A percentile compares a stretch with the other conserved stretches of the same genome.
Evolutionary conservation across 2,797 vertebrate genomes (phyloP).

Genomic region (Zalophus californianus): DNA sequence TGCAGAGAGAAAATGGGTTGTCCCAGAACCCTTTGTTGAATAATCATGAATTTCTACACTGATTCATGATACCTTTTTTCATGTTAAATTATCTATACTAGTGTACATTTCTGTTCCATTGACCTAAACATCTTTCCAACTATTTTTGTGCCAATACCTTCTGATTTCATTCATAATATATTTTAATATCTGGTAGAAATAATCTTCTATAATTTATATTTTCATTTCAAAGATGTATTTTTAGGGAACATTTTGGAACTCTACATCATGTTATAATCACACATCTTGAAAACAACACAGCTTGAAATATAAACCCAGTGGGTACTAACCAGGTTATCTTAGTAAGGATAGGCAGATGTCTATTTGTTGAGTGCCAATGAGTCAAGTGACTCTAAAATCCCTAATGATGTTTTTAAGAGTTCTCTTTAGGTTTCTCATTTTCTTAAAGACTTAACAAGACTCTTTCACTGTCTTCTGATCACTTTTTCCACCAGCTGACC

Average conservation of each 20-base stretch:
- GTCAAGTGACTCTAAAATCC: background rate
- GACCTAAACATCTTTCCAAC: conserved; percentile 14
- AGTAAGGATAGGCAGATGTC: background rate
- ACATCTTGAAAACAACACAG: conserved; percentile 30
- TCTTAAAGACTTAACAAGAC: conserved; percentile 29
- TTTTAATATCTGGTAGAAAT: conserved; percentile 15
- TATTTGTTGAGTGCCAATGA: background rate
- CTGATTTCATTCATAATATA: background rate
- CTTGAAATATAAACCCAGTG: background rate
- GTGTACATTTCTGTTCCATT: conserved; percentile 50
- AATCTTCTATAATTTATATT: conserved; percentile 30
- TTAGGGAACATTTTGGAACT: background rate
- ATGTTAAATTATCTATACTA: background rate
- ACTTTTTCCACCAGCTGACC: background rate
- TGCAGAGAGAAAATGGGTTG: conserved; percentile 30
- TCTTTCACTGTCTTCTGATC: background rate
- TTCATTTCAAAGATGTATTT: conserved; percentile 41
- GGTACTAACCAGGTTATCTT: conserved; percentile 1
- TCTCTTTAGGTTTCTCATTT: conserved; percentile 27
- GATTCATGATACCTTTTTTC: background rate
- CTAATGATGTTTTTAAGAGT: conserved; percentile 26
- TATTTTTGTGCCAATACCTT: conserved; percentile 34
- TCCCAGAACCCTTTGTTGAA: conserved; percentile 4
- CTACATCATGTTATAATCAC: background rate
- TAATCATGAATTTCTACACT: conserved; percentile 45